phyloP scores from a whole-genome alignment of 2,888 invertebrate species.

The Aphidoletes aphidimyza region DNA sequence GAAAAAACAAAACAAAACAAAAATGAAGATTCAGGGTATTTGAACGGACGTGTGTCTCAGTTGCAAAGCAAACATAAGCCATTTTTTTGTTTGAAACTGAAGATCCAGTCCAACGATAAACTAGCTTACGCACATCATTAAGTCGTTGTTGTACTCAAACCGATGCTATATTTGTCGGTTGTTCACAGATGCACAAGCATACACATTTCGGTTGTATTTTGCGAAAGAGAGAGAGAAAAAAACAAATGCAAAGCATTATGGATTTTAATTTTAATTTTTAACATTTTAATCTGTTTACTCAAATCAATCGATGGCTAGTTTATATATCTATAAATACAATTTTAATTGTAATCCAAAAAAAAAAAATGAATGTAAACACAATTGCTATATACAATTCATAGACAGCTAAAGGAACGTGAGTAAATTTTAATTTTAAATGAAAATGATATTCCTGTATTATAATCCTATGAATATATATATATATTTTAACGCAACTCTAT shows the following conservation, averaged over 20 bases:
- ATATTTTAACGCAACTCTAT: background rate
- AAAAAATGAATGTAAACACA: background rate
- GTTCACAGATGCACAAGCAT: background rate
- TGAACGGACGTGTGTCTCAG: background rate
- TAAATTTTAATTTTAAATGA: background rate
- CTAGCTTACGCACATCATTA: too few species aligned
- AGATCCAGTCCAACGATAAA: too few species aligned
- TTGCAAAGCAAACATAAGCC: too few species aligned
- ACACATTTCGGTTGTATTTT: background rate
- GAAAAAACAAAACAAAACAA: too few species aligned
- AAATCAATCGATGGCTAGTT: slow-evolving; percentile 32
- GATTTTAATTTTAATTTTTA: background rate
- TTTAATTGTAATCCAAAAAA: background rate
- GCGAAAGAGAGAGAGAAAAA: too few species aligned
- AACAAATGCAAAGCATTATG: background rate
- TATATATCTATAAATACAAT: background rate
- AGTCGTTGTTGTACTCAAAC: too few species aligned
- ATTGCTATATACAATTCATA: background rate
- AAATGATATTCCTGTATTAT: slow-evolving; percentile 48
- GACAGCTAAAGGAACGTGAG: background rate
- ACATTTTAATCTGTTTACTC: too few species aligned
- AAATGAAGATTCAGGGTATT: background rate
- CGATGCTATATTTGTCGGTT: too few species aligned
- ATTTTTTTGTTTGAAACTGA: too few species aligned
- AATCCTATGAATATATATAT: background rate